These are phyloP conservation scores for Gadopsis bispinosus DNA, from an alignment of 2,797 vertebrate genomes.

Conservation along the genomic window DNA sequence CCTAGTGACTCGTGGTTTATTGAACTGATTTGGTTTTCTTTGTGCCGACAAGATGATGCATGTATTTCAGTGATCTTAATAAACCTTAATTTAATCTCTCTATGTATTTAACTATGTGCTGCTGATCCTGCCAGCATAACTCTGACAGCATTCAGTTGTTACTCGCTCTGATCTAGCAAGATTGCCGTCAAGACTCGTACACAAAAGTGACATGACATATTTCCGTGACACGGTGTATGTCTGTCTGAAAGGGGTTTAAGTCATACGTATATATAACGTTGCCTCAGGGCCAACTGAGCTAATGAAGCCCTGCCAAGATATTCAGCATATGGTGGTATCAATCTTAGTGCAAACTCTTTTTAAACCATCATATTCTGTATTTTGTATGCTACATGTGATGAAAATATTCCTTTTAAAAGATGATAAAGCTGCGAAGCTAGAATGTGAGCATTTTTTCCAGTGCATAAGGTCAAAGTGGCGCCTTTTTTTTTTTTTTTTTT, in stretches of 20 bases:
- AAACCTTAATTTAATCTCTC: background rate
- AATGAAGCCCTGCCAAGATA: background rate
- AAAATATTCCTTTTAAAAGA: background rate
- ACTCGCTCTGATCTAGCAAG: background rate
- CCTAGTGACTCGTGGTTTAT: background rate
- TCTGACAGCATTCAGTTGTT: background rate
- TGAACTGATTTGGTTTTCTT: background rate
- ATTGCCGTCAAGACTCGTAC: background rate
- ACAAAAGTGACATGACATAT: background rate
- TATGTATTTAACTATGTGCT: background rate
- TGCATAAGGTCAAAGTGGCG: background rate
- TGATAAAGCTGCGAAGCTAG: background rate
- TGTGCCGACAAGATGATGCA: background rate
- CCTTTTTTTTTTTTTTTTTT: background rate
- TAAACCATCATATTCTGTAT: background rate
- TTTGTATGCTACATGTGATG: background rate
- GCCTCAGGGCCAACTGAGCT: background rate
- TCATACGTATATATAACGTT: background rate
- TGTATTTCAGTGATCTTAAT: background rate
- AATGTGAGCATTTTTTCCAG: background rate
- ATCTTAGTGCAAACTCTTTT: background rate
- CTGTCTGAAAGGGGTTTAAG: background rate
- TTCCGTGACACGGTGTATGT: background rate
- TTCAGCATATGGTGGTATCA: too few relatives aligned
- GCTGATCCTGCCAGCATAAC: background rate